Conservation (phyloP, 2,797 vertebrate species). For the Pseudopleuronectes americanus region DNA sequence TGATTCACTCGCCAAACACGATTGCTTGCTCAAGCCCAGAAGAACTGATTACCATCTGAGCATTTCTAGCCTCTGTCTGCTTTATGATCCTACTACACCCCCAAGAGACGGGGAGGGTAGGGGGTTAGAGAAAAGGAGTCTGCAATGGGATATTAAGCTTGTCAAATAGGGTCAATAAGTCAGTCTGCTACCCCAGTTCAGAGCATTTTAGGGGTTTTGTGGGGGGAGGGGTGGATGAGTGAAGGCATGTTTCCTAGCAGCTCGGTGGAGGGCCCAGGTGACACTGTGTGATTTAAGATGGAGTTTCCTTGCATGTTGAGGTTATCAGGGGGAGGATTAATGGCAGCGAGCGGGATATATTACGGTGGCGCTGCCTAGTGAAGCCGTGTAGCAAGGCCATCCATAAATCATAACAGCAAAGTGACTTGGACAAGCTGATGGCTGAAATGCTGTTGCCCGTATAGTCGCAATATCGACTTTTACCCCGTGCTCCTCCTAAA, state of each 20-base stretch:
- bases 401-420: slow-evolving; percentile 83
- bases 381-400: slow-evolving; percentile 76
- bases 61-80: slow-evolving; percentile 12
- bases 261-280: slow-evolving; percentile 43
- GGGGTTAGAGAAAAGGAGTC: slow-evolving; percentile 16
- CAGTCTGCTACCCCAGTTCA: slow-evolving; percentile 32
- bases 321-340: slow-evolving; percentile 81
- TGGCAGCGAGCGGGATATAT: slow-evolving; percentile 74
- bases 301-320: slow-evolving; percentile 79
- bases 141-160: slow-evolving; percentile 26
- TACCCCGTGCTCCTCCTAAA: slow-evolving; percentile 71
- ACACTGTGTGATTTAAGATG: slow-evolving; percentile 72
- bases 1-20: slow-evolving; percentile 42
- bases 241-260: slow-evolving; percentile 45
- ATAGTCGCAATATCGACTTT: slow-evolving; percentile 79
- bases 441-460: slow-evolving; percentile 78
- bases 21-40: slow-evolving; percentile 11
- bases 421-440: slow-evolving; percentile 82
- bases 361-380: slow-evolving; percentile 68
- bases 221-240: not conserved
- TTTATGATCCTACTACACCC: slow-evolving; percentile 7
- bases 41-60: slow-evolving; percentile 19
- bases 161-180: slow-evolving; percentile 49
- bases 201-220: slow-evolving; percentile 24
- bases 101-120: slow-evolving; percentile 1